phyloP scores from a whole-genome alignment of 2,888 invertebrate species.

The Habrosyne pyritoides region DNA sequence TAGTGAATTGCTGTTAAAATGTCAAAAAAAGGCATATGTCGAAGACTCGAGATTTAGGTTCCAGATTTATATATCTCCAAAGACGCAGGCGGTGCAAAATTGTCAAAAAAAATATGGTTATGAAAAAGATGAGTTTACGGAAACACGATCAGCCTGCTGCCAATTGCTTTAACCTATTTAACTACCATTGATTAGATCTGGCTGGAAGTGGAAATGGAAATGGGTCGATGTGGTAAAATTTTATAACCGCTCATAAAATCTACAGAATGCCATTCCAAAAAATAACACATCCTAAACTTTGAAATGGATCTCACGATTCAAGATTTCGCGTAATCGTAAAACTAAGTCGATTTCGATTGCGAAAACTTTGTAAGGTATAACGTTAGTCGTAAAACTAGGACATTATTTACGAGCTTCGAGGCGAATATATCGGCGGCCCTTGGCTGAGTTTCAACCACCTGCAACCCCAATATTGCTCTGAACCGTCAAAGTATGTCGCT shows the following conservation, averaged over 20 bases:
- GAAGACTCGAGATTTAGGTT: too few species aligned
- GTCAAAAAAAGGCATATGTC: too few species aligned
- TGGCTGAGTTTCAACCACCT: constrained; percentile 10
- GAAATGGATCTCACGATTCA: constrained; percentile 29
- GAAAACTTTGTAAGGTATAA: constrained; percentile 58
- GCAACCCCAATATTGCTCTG: constrained; percentile 11
- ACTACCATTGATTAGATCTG: not conserved
- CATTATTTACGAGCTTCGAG: constrained; percentile 48
- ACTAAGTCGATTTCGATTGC: constrained; percentile 53
- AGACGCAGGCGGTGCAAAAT: too few species aligned
- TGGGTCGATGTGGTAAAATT: not conserved
- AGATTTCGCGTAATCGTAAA: constrained; percentile 58
- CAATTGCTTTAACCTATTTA: not conserved
- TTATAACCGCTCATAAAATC: not conserved
- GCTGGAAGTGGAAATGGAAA: not conserved
- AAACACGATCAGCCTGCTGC: too few species aligned
- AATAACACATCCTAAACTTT: constrained; percentile 24
- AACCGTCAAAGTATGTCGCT: not conserved
- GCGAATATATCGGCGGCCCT: constrained; percentile 13
- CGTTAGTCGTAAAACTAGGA: constrained; percentile 48
- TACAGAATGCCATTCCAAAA: constrained; percentile 14
- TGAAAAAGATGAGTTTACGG: too few species aligned
- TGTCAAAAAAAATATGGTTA: too few species aligned
- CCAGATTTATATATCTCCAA: too few species aligned
- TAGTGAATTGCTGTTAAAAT: too few species aligned